Evolutionary conservation across 1,140 invertebrate species (phyloP), one percentile per base, ranked within the genome.

Genomic region (Diorhabda elongata): DNA sequence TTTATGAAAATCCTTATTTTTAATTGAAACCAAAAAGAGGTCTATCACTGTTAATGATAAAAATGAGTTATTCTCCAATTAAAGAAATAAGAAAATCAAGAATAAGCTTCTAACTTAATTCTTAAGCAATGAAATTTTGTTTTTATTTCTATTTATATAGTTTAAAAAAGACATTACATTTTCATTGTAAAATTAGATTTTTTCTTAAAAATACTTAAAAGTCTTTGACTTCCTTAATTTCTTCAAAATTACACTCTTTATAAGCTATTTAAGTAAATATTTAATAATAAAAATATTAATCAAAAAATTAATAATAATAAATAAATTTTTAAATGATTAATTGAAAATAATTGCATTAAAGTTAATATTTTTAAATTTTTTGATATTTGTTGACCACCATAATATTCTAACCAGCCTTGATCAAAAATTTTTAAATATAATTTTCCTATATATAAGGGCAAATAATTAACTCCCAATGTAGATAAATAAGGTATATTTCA

Each of bases 161-260:
- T 83, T 83, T 82, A 84, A 79, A 73, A 71, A 84, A 85, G 83
- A 84, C 81, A 75, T 82, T 83, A 85, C 82, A 84, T 85, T 86
- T 86, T 86, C 84, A 86, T 78, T 84, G 82, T 84, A 85, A 83
- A 82, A 83, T 80, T 81, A 82, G 80, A 75, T 69, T 58, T 7
- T 57, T 43, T 68, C 67, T 68, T 68, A 63, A 58, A 68, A 68
- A 63, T 68, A 68, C 79, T 82, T 83, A 82, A 81, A 82, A 83
- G 79, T 76, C 74, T 71, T 71, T 63, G 73, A 81, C 79, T 81
- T 78, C 81, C 81, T 76, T 82, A 84, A 85, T 82, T 85, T 84
- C 83, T 86, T 86, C 85, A 87, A 82, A 84, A 82, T 84, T 79
- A 83, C 75, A 77, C 84, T 86, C 83, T 86, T 79, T 74, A 81